Percentiles rank a stretch among this genome's conserved stretches.
Evolutionary conservation across 2,888 invertebrate genomes (phyloP).

Genomic region (Ormyrus pomaceus): DNA sequence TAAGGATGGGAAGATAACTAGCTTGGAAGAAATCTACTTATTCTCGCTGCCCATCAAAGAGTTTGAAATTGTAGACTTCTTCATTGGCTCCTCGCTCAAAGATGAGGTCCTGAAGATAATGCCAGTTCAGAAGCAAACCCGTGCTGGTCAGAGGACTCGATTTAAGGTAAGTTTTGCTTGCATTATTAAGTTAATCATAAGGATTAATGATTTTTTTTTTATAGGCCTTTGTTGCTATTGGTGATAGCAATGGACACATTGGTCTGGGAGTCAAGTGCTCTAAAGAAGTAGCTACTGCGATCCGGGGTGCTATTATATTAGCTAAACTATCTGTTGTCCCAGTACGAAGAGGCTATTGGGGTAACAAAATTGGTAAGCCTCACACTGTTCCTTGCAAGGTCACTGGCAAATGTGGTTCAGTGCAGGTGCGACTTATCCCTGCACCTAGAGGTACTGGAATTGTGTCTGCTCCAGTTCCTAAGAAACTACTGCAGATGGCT

Average conservation of each 20-base stretch:
- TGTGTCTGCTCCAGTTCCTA: conserved; percentile 99
- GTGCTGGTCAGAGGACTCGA: conserved; percentile 99
- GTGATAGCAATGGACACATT: conserved; percentile 99
- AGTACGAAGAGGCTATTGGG: conserved; percentile 99
- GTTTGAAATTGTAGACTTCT: conserved; percentile 98
- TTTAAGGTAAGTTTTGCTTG: conserved; percentile 83
- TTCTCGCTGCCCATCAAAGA: conserved; percentile 99
- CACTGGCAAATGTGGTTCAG: conserved; percentile 99
- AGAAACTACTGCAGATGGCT: conserved; percentile 98
- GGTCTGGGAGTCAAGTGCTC: conserved; percentile 99
- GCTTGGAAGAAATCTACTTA: conserved; percentile 97
- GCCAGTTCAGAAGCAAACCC: conserved; percentile 99
- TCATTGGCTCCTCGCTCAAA: conserved; percentile 93
- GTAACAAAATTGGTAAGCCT: conserved; percentile 99
- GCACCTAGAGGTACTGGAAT: conserved; percentile 99
- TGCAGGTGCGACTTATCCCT: conserved; percentile 97
- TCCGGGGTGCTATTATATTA: conserved; percentile 98
- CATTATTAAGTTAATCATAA: conserved; percentile 13
- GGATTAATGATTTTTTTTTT: conserved; percentile 12
- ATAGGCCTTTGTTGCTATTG: conserved; percentile 93
- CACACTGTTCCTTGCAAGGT: conserved; percentile 99
- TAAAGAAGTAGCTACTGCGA: conserved; percentile 99
- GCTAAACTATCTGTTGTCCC: conserved; percentile 99
- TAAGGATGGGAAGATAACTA: conserved; percentile 95
- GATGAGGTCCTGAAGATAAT: conserved; percentile 99